A percentile compares a stretch with the other conserved stretches of the same genome.
Conservation (phyloP, 2,113 vertebrate species). For the Cromileptes altivelis region DNA sequence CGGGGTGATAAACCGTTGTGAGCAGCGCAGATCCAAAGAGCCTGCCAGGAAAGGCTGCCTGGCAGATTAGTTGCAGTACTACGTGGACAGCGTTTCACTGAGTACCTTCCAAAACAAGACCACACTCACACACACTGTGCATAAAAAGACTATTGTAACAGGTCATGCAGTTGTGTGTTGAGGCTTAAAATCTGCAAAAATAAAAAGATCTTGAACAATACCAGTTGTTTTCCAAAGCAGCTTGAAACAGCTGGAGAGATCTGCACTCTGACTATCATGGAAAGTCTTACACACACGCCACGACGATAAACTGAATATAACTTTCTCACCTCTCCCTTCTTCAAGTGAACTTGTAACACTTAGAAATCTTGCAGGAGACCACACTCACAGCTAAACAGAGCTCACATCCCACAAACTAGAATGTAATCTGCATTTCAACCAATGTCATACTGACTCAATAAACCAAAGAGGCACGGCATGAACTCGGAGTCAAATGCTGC, state of each 20-base stretch:
- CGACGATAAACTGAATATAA: not conserved
- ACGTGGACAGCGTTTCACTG: constrained; percentile 32
- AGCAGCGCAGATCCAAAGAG: constrained; percentile 18
- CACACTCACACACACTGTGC: not conserved
- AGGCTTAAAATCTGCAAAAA: constrained; percentile 9
- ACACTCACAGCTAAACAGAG: constrained; percentile 3
- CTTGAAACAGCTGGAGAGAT: constrained; percentile 42
- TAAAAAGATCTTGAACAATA: not conserved
- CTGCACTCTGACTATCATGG: constrained; percentile 18
- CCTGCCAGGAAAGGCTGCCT: constrained; percentile 51
- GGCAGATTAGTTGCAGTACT: constrained; percentile 33
- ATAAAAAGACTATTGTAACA: constrained; percentile 10
- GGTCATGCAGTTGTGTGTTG: not conserved
- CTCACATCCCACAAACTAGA: not conserved
- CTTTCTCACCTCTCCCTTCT: not conserved
- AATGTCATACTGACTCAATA: not conserved
- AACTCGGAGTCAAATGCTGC: not conserved
- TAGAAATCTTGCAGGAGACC: no score
- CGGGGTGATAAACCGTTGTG: constrained; percentile 52
- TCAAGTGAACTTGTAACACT: no score
- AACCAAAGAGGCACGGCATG: not conserved
- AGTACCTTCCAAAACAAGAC: constrained; percentile 17
- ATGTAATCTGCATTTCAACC: not conserved
- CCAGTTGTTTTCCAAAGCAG: constrained; percentile 30
- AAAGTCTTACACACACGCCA: constrained; percentile 21